Base-by-base conservation (phyloP, 2,888 invertebrate genomes). In the Atethmia centrago region DNA sequence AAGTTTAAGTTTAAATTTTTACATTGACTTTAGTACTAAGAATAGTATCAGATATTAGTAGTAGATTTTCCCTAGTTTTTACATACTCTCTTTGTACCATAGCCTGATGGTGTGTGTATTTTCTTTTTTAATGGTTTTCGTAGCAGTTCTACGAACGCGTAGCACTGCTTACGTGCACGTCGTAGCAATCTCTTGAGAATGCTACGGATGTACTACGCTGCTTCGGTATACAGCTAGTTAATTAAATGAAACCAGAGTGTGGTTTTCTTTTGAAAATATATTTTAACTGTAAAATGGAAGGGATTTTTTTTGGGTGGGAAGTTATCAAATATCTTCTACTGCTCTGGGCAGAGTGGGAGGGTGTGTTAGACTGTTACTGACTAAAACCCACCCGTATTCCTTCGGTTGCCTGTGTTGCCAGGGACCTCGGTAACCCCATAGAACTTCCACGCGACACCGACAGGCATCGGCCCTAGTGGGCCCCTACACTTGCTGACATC, bases 161-260 rank as follows among this genome's bases (percentile, higher is more conserved):
- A 82, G 82, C 68, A 69, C 49, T 40, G 42, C 63, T 69, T 77
- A 67, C 76, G 63, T 67, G 65, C 58, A 59, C 82, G 62, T 82
- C 81, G 82, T 82, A 82, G 82, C 79, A 73, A 75, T 82, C 75
- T 82, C 79, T 70, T 56, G 79, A 73, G 82, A 62, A 67, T 75
- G 75, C 79, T 82, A 82, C 82, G 82, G 55, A 79, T 69, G 55
- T 71, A 53, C 82, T 82, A 82, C 83, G 79, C 31, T 55, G 67
- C 74, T 79, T 70, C 70, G 75, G 25, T 53, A 55, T 71, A 49
- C 51, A 67, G 28, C 42, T 53, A 71, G 61, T 58, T 82, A 75
- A 82, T 82, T 75, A 58, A 75, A 64, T 70, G 79, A 73, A 79
- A 74, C 59, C 78, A 61, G 8, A 64, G 45, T 58, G 55, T 28